A percentile compares a stretch with the other conserved stretches of the same genome.
These are phyloP conservation scores for Pseudococcus longispinus DNA, from an alignment of 2,888 invertebrate genomes.

Conservation along the genomic window DNA sequence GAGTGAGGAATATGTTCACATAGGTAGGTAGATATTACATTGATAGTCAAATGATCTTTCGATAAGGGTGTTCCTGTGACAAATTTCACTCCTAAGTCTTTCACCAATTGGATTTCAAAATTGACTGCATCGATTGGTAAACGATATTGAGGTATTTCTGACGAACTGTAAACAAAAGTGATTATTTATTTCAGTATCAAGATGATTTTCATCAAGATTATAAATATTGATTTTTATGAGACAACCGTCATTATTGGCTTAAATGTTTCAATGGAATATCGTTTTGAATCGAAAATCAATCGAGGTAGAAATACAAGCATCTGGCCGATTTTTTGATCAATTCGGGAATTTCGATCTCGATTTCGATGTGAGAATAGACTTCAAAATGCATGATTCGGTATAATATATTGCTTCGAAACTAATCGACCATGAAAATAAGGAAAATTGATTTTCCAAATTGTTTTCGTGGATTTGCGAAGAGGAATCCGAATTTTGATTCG, in stretches of 20 bases:
- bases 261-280: not conserved
- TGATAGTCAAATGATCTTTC: conserved; percentile 74
- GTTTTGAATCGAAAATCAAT: not conserved
- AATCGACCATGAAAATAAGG: too few relatives aligned
- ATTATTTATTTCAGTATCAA: too few relatives aligned
- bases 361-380: too few relatives aligned
- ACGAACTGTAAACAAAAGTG: conserved; percentile 70
- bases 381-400: too few relatives aligned
- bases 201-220: too few relatives aligned
- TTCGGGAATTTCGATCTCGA: too few relatives aligned
- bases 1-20: not conserved
- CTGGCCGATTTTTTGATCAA: too few relatives aligned
- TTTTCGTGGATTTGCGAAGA: too few relatives aligned
- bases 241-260: not conserved
- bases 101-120: conserved; percentile 89
- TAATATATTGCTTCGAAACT: too few relatives aligned
- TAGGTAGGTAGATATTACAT: conserved; percentile 68
- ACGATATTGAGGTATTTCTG: conserved; percentile 97
- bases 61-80: conserved; percentile 76
- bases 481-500: too few relatives aligned
- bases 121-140: conserved; percentile 90
- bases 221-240: not conserved
- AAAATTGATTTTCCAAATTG: too few relatives aligned
- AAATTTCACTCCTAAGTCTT: conserved; percentile 91
- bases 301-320: too few relatives aligned